A percentile compares a stretch with the other conserved stretches of the same genome.
Evolutionary conservation across 2,113 vertebrate species (phyloP).

Genomic region (Apistogramma diplotaenia): DNA sequence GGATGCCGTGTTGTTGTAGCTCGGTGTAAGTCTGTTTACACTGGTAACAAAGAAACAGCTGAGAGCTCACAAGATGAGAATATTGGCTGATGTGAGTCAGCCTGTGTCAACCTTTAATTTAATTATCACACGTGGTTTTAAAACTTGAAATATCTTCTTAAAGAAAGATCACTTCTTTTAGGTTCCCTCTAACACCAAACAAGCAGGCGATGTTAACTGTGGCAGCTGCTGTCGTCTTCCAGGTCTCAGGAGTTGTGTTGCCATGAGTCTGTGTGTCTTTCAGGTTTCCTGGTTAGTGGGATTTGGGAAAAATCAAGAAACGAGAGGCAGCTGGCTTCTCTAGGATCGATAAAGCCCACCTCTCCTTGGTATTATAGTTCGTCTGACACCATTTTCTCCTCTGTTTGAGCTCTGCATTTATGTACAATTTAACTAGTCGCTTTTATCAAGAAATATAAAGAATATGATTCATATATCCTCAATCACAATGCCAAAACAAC

Average conservation of each 20-base stretch:
- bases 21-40: not conserved
- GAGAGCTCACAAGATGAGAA: not conserved
- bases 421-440: not conserved
- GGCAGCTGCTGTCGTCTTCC: not conserved
- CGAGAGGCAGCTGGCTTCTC: not conserved
- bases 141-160: not conserved
- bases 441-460: not conserved
- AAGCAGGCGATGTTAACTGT: not conserved
- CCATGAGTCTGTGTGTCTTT: not conserved
- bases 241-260: fast-evolving
- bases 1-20: not conserved
- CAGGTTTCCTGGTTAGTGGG: not conserved
- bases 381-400: not conserved
- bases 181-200: not conserved
- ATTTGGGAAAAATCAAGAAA: not conserved
- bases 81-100: not conserved
- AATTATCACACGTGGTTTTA: not conserved
- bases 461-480: not conserved
- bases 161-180: not conserved
- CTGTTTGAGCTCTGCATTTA: not conserved
- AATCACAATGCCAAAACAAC: not conserved
- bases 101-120: not conserved
- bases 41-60: not conserved
- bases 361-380: not conserved
- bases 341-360: not conserved